Percentiles rank a stretch among this genome's conserved stretches.
Conservation (phyloP, 2,888 invertebrate genomes). For the Operophtera brumata region DNA sequence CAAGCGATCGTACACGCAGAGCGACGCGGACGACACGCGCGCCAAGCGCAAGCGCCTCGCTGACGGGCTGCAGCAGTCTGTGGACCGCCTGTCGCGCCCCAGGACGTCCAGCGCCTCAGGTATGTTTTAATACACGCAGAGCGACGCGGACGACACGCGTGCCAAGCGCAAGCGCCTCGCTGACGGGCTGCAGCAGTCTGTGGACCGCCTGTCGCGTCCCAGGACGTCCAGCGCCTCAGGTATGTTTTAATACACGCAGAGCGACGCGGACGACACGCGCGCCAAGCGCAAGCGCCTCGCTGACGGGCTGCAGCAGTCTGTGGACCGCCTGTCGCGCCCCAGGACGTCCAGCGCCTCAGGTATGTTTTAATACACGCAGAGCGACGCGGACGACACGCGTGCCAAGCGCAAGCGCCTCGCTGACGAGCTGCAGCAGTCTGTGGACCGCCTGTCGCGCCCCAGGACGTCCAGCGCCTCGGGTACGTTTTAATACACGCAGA, state of each 20-base stretch:
- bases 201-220: conserved; percentile 59
- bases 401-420: conserved; percentile 57
- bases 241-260: conserved; percentile 55
- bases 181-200: conserved; percentile 52
- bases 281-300: conserved; percentile 57
- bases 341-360: conserved; percentile 59
- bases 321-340: conserved; percentile 59
- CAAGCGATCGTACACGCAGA: conserved; percentile 67
- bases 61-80: conserved; percentile 52
- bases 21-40: conserved; percentile 49
- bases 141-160: conserved; percentile 49
- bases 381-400: conserved; percentile 49
- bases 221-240: conserved; percentile 59
- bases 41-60: conserved; percentile 57
- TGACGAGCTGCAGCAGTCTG: conserved; percentile 52
- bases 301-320: conserved; percentile 52
- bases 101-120: conserved; percentile 59
- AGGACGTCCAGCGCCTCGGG: conserved; percentile 59
- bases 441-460: conserved; percentile 59
- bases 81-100: conserved; percentile 59
- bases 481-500: conserved; percentile 55
- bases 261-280: conserved; percentile 49
- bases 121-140: conserved; percentile 55
- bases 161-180: conserved; percentile 57
- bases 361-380: conserved; percentile 55